Percentiles rank a stretch among this genome's conserved stretches.
Evolutionary conservation across 2,888 invertebrate genomes (phyloP).

Genomic region (Apodemia duryi): DNA sequence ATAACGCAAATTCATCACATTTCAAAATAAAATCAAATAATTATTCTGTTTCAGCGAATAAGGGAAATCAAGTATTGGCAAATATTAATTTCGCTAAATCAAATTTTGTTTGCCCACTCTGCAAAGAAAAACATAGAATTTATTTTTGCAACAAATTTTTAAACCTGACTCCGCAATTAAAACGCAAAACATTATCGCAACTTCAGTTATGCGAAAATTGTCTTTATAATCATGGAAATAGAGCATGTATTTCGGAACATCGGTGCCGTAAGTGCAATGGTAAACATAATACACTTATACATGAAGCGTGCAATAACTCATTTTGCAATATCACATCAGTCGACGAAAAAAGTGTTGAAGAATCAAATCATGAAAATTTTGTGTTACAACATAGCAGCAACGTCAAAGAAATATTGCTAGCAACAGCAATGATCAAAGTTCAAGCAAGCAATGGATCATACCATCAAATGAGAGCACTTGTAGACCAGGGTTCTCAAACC

Average conservation of each 20-base stretch:
- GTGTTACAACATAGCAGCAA: not conserved
- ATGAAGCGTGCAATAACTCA: slow-evolving; percentile 5
- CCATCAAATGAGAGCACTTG: no score
- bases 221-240: not conserved
- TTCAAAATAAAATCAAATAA: not conserved
- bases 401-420: not conserved
- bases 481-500: not conserved
- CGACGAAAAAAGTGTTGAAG: not conserved
- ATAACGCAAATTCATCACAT: not conserved
- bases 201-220: not conserved
- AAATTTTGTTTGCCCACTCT: not conserved
- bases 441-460: no score
- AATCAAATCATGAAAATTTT: not conserved
- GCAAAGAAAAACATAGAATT: not conserved
- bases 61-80: slow-evolving; percentile 1
- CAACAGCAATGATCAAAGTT: no score
- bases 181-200: not conserved
- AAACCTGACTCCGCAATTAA: not conserved
- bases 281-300: slow-evolving; percentile 14
- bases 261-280: slow-evolving; percentile 5
- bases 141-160: not conserved
- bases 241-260: slow-evolving; percentile 8
- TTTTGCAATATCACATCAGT: not conserved
- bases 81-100: not conserved
- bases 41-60: not conserved